Base-by-base conservation (phyloP, 2,888 invertebrate genomes). In the Xestia rhomboidea region DNA sequence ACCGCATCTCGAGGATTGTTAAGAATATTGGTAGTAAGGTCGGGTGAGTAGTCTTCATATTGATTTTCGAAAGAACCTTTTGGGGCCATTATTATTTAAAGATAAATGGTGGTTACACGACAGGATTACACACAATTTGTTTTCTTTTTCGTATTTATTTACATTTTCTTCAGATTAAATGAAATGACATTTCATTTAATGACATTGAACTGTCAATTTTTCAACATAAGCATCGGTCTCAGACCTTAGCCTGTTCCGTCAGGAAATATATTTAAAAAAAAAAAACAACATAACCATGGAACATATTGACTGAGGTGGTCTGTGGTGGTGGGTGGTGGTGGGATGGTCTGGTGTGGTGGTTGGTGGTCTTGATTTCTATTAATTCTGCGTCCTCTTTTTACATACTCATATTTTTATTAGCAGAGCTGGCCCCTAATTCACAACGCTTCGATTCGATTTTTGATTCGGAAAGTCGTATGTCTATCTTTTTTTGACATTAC, bases 1-100 rank as follows among this genome's bases (percentile, higher is more conserved):
- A 95, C 95, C 89, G 89, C 92, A 85, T 93, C 88, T 76, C 84
- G 90, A 21, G 87, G 79, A 71, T 92, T 91, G 81, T 94, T 94
- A 2, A 97, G 89, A 80, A 97, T 86, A 82, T 92, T 90, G 66
- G 84, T 89, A 5, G 93, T 91, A 73, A 82, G 86, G 69, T 94
- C 92, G 46, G 85, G 54, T 34, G 94, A 90, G 90, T 95, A 97
- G 87, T 97, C 96, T n/a, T 93, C 92, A 87, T 93, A 97, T 21
- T 94, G 91, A 91, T 97, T 97, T 85, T 94, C 93, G 91, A 97
- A 97, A 88, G 90, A 91, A 71, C 91, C 91, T 87, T 91, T 93
- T 21, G 89, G 77, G 66, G 91, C 62, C 94, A 95, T 95, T 54
- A 15, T 79, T 73, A 27, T 15, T 51, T 27, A 27, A 5, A 46